Base-by-base conservation (phyloP, 2,113 vertebrate genomes). In the Grammomys dolichurus region DNA sequence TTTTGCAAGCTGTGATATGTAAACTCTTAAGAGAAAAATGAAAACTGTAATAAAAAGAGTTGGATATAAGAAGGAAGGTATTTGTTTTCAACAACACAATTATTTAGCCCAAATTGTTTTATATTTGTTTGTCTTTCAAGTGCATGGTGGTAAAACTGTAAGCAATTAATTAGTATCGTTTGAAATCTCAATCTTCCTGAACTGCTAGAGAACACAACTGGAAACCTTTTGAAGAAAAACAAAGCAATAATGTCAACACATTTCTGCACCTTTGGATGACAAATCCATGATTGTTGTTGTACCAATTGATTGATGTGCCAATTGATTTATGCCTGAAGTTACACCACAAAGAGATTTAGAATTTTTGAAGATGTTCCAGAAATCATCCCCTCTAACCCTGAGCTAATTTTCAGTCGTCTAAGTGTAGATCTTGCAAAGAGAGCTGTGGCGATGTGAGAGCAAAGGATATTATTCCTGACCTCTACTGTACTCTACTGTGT, bases 91-190 rank as follows among this genome's bases (percentile, higher is more conserved):
- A 95, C 19, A 90, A 81, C 65, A 73, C 56, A 67, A 76, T 87
- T 88, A 82, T 63, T 95, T 91, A 91, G 28, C 48, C 77, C 82
- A 84, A 87, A 93, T 77, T 95, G 69, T 94, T 95, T 95, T 46
- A 92, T 3, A n/a, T 90, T 95, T 72, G 20, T 93, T 90, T 86
- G 40, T 51, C 90, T 95, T 81, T 70, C 48, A 78, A 95, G 16
- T 92, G 43, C 88, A 97, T 46, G 87, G 70, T 96, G 17, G 73
- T 88, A 84, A 94, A 94, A 92, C 43, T 89, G 81, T 65, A 73
- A 63, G 56, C 76, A 81, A 92, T 96, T 96, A 97, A 97, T 93
- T 94, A 97, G 95, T 82, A 26, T 46, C 73, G 87, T 96, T 93
- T 94, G 91, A 97, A 96, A 65, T 65, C 87, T 51, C 19, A 67